Percentiles rank a stretch among this genome's conserved stretches.
phyloP scores from a whole-genome alignment of 2,113 vertebrate species.

The Neogobius melanostomus region DNA sequence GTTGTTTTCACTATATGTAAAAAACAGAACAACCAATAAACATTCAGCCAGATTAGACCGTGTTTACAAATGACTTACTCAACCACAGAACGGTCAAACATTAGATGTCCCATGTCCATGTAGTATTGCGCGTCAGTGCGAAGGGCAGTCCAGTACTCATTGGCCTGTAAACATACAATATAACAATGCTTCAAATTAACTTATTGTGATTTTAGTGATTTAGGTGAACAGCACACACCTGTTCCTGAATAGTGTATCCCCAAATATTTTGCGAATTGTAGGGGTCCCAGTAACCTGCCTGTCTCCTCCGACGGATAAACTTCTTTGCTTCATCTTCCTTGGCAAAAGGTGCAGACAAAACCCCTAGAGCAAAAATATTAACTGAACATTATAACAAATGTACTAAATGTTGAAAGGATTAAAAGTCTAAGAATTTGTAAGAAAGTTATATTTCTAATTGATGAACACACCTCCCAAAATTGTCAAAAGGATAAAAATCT shows the following conservation, averaged over 20 bases:
- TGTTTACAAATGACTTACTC: slow-evolving; percentile 42
- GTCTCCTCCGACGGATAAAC: slow-evolving; percentile 69
- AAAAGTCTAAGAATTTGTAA: no score
- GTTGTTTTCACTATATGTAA: slow-evolving; percentile 64
- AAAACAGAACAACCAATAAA: slow-evolving; percentile 6
- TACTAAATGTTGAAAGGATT: not conserved
- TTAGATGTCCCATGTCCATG: slow-evolving; percentile 70
- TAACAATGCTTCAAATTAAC: not conserved
- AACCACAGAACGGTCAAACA: slow-evolving; percentile 69
- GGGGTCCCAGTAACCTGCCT: slow-evolving; percentile 69
- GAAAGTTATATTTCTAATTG: no score
- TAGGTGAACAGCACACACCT: slow-evolving; percentile 32
- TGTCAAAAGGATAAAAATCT: slow-evolving; percentile 40
- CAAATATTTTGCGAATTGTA: slow-evolving; percentile 65
- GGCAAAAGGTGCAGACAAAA: slow-evolving; percentile 58
- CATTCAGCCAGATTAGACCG: not conserved
- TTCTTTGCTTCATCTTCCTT: slow-evolving; percentile 63
- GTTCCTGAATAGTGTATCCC: slow-evolving; percentile 70
- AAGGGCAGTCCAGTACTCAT: slow-evolving; percentile 68
- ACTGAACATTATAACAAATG: not conserved
- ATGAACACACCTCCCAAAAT: slow-evolving; percentile 61
- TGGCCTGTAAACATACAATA: slow-evolving; percentile 49
- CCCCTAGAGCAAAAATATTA: slow-evolving; percentile 37
- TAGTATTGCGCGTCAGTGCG: slow-evolving; percentile 68
- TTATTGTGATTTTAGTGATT: not conserved